Base-by-base conservation (phyloP, 2,888 invertebrate species). In the Sycophila texana region DNA sequence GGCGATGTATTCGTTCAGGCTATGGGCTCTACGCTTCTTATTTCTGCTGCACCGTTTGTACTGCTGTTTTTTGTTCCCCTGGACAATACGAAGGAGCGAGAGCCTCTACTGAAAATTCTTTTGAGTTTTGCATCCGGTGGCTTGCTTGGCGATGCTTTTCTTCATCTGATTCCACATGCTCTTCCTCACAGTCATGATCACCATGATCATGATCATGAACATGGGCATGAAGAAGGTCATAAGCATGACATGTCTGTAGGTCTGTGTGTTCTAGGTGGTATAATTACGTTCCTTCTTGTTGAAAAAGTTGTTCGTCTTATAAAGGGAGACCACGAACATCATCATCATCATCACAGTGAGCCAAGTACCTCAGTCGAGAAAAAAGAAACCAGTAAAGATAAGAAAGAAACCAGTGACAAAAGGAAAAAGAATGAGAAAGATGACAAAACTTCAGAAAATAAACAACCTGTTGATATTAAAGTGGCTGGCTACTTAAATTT, bases 121-220 rank as follows among this genome's bases (percentile, higher is more conserved):
- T 91, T 98, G 65, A 97, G 97, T 18, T 98, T 98, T 91, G 98
- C 98, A 0, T 97, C 98, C 1, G 98, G 98, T 61, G 98, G 99
- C 65, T 92, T 99, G 16, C 92, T 99, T 0, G 99, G 99, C 10
- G 99, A 99, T 92, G 99, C 99, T 0, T 99, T 99, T 91, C 93
- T 99, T 7, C 99, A 99, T 91, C 92, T 99, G 82, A 99, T 99
- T 88, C 99, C 99, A 0, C 99, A 99, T 91, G 98, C 99, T 66
- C 93, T 95, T 47, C 93, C 94, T 0, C 92, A 93, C 77, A 55
- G 79, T 18, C 80, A 84, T 74, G 66, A 83, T 0, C 89, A 90
- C 80, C 94, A 95, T 87, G 88, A 91, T 0, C 93, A 94, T 84
- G 85, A 84, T 20, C 86, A 95, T 86, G 89, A 91, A 0, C 93